Conservation (phyloP, 1,140 invertebrate species). For the Fragariocoptes setiger region DNA sequence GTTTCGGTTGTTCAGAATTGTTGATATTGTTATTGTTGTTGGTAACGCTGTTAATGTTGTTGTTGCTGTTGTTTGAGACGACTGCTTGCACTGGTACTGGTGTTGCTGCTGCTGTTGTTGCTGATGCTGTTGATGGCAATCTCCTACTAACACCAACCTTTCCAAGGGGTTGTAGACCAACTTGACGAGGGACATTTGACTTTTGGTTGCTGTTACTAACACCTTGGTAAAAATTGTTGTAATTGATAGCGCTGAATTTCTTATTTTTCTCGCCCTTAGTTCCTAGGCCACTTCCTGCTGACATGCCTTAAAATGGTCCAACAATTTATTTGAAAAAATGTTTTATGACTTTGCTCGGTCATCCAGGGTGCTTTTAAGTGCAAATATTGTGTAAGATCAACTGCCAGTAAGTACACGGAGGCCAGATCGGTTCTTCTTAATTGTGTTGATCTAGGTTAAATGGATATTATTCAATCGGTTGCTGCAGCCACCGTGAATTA, state of each 20-base stretch:
- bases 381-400: too few species aligned
- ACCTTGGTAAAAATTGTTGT: background rate
- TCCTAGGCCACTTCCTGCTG: too few species aligned
- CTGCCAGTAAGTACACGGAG: too few species aligned
- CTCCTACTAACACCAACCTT: background rate
- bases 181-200: background rate
- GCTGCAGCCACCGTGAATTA: too few species aligned
- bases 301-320: too few species aligned
- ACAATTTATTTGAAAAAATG: too few species aligned
- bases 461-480: too few species aligned
- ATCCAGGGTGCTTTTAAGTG: too few species aligned
- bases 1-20: background rate
- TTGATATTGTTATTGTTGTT: background rate
- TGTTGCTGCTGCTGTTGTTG: background rate
- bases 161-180: background rate
- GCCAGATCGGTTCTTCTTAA: too few species aligned
- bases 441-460: too few species aligned
- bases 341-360: too few species aligned
- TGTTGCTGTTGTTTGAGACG: background rate
- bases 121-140: background rate
- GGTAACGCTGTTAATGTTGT: background rate
- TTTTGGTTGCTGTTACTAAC: background rate
- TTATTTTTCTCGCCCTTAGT: background rate
- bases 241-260: background rate
- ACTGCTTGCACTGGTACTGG: background rate